Base-by-base conservation (phyloP, 2,797 vertebrate genomes). In the Sphaeramia orbicularis region DNA sequence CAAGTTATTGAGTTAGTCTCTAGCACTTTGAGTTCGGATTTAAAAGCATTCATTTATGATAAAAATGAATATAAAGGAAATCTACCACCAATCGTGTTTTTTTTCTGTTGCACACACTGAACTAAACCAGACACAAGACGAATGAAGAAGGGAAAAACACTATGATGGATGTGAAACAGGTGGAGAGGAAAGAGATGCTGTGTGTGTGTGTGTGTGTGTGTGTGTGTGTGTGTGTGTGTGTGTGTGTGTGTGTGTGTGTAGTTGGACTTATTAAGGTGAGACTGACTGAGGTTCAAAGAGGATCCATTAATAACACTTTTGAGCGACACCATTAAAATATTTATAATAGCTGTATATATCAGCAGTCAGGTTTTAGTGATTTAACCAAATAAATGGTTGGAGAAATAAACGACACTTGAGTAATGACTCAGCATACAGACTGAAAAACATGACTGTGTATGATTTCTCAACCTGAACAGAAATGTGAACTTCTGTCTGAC, bases 101-200 rank as follows among this genome's bases (percentile, higher is more conserved):
- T 64, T 56, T 8, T 27, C 19, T 36, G 14, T 16, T 16, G 15
- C 6, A 40, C 13, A 24, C 32, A 36, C 21, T 57, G 18, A 36
- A 19, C 40, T 9, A 40, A 58, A 43, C 19, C 48, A 59, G 47
- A 65, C 68, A 43, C n/a, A 62, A 50, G 53, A 71, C 24, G 73
- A 59, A 70, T 41, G 14, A 55, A 52, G 47, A 63, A 58, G 64
- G 35, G 8, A 16, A 65, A 65, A 41, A 36, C 12, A 21, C 5
- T 3, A 45, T 49, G 65, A 75, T 77, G 27, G 50, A 86, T 77
- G 40, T 16, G 16, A 7, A 50, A 9, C 69, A 88, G 61, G 50
- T 60, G 55, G 18, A 43, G 24, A n/a, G 42, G 50, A 47, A 47
- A 38, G 14, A 47, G 42, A 43, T 24, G 43, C 18, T 56, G 54